A percentile compares a stretch with the other conserved stretches of the same genome.
Conservation (phyloP, 1,140 invertebrate genomes). For the Ips typographus region DNA sequence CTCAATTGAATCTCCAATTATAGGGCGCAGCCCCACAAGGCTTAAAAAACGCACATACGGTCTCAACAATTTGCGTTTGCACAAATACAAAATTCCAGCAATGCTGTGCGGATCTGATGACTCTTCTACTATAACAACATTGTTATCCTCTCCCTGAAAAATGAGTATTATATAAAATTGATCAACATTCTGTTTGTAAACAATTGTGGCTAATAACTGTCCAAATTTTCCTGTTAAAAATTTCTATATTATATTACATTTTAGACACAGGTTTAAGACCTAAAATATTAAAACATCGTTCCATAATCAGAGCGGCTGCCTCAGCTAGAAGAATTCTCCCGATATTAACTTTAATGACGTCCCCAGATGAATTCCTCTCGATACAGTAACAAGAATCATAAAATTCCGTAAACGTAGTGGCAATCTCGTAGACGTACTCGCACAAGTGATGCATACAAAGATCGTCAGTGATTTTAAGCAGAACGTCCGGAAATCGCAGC, state of each 20-base stretch:
- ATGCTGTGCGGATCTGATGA: slow-evolving; percentile 55
- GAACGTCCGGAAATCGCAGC: slow-evolving; percentile 84
- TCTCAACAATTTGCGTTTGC: slow-evolving; percentile 75
- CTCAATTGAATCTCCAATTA: slow-evolving; percentile 62
- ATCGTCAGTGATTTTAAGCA: slow-evolving; percentile 82
- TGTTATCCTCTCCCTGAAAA: slow-evolving; percentile 26
- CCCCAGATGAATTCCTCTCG: slow-evolving; percentile 79
- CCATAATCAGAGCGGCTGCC: slow-evolving; percentile 86
- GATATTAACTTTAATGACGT: slow-evolving; percentile 83
- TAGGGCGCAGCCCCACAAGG: slow-evolving; percentile 71
- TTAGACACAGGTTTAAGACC: slow-evolving; percentile 88
- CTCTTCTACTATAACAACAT: slow-evolving; percentile 30
- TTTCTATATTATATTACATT: slow-evolving; percentile 68
- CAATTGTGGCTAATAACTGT: too few species aligned
- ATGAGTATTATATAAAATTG: too few species aligned
- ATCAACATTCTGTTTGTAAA: too few species aligned
- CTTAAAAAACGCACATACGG: slow-evolving; percentile 73
- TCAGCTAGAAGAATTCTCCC: slow-evolving; percentile 90
- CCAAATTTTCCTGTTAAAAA: too few species aligned
- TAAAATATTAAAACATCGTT: slow-evolving; percentile 84
- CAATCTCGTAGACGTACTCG: slow-evolving; percentile 94
- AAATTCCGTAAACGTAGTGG: slow-evolving; percentile 93
- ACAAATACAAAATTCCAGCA: slow-evolving; percentile 73
- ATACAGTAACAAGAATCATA: slow-evolving; percentile 98
- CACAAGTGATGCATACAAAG: slow-evolving; percentile 88